Conservation (phyloP, 1,140 invertebrate genomes). For the Drosophila burlai region DNA sequence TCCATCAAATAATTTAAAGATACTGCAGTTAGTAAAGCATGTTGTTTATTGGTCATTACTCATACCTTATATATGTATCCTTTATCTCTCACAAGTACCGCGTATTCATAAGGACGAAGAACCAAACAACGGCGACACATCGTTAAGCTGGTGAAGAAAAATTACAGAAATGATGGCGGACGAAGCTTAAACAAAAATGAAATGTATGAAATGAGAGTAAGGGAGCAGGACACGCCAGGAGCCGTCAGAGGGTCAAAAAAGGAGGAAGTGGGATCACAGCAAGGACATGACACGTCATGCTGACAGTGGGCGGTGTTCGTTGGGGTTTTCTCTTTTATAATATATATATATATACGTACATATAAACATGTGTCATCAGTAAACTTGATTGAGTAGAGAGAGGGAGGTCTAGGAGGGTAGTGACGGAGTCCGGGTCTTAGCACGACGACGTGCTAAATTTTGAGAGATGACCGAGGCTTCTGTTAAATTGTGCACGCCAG, state of each 20-base stretch:
- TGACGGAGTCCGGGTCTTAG: conserved; percentile 14
- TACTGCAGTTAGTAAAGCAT: not conserved
- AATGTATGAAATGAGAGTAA: conserved; percentile 47
- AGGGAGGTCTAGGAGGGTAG: not conserved
- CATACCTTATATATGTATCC: not conserved
- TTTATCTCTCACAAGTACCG: conserved; percentile 16
- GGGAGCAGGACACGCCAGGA: conserved; percentile 29
- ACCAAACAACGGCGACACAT: conserved; percentile 46
- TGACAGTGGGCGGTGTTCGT: conserved; percentile 45
- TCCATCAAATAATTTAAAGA: not conserved
- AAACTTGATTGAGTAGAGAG: conserved; percentile 49
- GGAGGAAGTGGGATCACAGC: conserved; percentile 41
- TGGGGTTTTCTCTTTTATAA: conserved; percentile 6
- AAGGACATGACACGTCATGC: conserved; percentile 62
- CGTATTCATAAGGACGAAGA: conserved; percentile 9
- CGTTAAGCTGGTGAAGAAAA: conserved; percentile 55
- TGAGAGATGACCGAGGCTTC: conserved; percentile 75
- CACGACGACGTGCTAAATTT: conserved; percentile 66
- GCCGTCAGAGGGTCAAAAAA: conserved; percentile 22
- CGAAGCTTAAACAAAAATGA: conserved; percentile 65
- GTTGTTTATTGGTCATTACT: conserved; percentile 1
- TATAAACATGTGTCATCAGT: conserved; percentile 57
- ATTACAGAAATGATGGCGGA: conserved; percentile 51
- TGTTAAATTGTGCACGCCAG: conserved; percentile 62
- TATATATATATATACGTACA: conserved; percentile 13